A percentile compares a stretch with the other conserved stretches of the same genome.
phyloP scores from a whole-genome alignment of 1,140 invertebrate genomes.

The Drosophila ananassae region DNA sequence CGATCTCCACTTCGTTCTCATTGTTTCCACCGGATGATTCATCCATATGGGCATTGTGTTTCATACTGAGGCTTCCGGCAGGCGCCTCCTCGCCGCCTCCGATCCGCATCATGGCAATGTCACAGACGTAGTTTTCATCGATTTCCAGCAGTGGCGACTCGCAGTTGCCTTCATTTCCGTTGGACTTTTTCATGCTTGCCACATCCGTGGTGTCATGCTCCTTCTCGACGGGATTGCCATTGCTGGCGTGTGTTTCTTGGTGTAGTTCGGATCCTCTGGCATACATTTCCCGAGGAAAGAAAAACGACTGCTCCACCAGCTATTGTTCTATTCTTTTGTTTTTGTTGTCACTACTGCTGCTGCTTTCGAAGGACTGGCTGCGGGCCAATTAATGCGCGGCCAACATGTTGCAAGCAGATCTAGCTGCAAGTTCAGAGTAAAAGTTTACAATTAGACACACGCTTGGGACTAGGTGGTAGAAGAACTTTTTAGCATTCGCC shows the following conservation, averaged over 20 bases:
- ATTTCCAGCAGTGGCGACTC: conserved; percentile 43
- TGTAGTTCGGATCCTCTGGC: conserved; percentile 15
- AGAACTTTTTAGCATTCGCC: background rate
- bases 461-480: background rate
- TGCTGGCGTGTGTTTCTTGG: conserved; percentile 14
- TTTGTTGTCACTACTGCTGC: conserved; percentile 18
- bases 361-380: conserved; percentile 29
- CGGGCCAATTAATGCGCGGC: conserved; percentile 53
- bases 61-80: conserved; percentile 2
- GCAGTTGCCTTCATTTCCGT: conserved; percentile 11
- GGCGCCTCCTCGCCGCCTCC: conserved; percentile 54
- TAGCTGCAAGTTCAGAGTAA: conserved; percentile 50
- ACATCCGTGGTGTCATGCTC: conserved; percentile 5
- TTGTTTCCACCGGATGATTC: conserved; percentile 28
- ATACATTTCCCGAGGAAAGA: conserved; percentile 43
- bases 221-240: conserved; percentile 1
- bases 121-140: conserved; percentile 74
- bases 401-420: conserved; percentile 54
- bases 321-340: background rate
- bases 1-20: conserved; percentile 62
- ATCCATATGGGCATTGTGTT: conserved; percentile 16
- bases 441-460: conserved; percentile 42
- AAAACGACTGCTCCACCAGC: background rate
- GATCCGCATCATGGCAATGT: conserved; percentile 76
- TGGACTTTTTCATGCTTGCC: conserved; percentile 10